Percentiles rank a stretch among this genome's conserved stretches.
phyloP scores from a whole-genome alignment of 2,888 invertebrate genomes.

The Sinohyriopsis cumingii region DNA sequence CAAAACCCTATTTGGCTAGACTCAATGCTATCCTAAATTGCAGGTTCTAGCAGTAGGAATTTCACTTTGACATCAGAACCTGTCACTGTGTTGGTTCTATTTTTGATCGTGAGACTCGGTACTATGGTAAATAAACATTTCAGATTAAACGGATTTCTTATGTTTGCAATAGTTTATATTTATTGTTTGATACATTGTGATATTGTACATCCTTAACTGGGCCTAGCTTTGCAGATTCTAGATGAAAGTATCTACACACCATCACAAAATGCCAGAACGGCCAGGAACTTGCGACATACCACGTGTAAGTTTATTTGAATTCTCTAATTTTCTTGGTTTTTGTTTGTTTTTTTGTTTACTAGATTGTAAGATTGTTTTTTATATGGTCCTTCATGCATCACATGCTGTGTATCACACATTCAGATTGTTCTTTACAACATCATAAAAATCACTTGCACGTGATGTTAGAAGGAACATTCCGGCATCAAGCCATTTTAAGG shows the following conservation, averaged over 20 bases:
- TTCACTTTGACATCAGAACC: not conserved
- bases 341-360: not conserved
- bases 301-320: constrained; percentile 43
- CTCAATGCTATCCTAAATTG: too few relatives aligned
- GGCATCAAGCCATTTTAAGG: too few relatives aligned
- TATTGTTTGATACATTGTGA: too few relatives aligned
- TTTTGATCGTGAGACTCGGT: not conserved
- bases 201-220: constrained; percentile 6
- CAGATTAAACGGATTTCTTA: not conserved
- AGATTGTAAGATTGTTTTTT: not conserved
- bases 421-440: too few relatives aligned
- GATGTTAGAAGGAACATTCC: too few relatives aligned
- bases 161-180: not conserved
- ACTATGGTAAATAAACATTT: not conserved
- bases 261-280: constrained; percentile 15
- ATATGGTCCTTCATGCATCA: not conserved
- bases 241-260: constrained; percentile 63
- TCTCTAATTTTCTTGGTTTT: not conserved
- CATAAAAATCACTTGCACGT: too few relatives aligned
- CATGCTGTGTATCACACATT: too few relatives aligned
- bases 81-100: not conserved
- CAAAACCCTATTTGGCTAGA: too few relatives aligned
- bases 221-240: constrained; percentile 59
- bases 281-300: constrained; percentile 40
- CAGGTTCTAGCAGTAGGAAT: not conserved